Evolutionary conservation across 1,140 invertebrate species (phyloP).

Genomic region (Zaprionus camerounensis): DNA sequence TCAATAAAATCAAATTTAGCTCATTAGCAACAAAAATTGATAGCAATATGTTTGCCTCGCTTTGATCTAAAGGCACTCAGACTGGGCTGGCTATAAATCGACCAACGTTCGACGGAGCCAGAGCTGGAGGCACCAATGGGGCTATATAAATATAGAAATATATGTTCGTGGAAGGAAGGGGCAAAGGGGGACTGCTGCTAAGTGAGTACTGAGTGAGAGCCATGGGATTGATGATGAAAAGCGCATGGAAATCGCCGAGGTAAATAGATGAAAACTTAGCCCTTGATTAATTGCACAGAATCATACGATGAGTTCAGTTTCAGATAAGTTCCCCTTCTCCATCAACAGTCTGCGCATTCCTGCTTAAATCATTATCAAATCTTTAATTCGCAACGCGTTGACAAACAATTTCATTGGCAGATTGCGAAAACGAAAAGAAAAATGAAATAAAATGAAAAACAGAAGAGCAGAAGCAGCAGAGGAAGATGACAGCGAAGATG

Average conservation of each 20-base stretch:
- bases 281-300: constrained; percentile 70
- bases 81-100: constrained; percentile 48
- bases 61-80: constrained; percentile 78
- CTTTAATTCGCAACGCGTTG: constrained; percentile 59
- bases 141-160: constrained; percentile 40
- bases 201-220: constrained; percentile 42
- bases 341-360: constrained; percentile 51
- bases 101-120: constrained; percentile 16
- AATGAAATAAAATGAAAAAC: constrained; percentile 22
- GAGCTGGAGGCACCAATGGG: constrained; percentile 12
- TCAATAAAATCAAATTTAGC: constrained; percentile 80
- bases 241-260: constrained; percentile 29
- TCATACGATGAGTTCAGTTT: constrained; percentile 8
- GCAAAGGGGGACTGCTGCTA: not conserved
- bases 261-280: constrained; percentile 32
- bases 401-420: constrained; percentile 77
- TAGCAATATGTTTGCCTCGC: constrained; percentile 71
- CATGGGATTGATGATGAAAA: constrained; percentile 47
- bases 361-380: constrained; percentile 62
- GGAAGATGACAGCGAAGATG: constrained; percentile 14
- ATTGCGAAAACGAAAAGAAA: constrained; percentile 47
- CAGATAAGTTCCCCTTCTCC: constrained; percentile 28
- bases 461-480: constrained; percentile 19
- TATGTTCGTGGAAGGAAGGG: not conserved
- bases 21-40: constrained; percentile 78